A percentile compares a stretch with the other conserved stretches of the same genome.
These are phyloP conservation scores for Stegodyphus dumicola DNA, from an alignment of 1,140 invertebrate genomes.

Conservation along the genomic window DNA sequence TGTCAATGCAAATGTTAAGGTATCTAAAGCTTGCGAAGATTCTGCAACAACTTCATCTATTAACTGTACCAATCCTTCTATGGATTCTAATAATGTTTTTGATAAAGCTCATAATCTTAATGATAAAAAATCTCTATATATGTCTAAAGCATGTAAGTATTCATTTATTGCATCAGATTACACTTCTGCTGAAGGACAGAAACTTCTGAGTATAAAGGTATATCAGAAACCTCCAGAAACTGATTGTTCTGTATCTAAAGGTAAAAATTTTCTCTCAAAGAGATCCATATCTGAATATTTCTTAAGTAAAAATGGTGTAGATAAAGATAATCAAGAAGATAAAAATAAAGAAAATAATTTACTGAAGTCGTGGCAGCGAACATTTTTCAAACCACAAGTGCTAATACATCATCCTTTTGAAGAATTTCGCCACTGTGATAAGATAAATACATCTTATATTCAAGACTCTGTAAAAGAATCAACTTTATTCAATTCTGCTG, in stretches of 20 bases:
- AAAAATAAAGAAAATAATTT: conserved; percentile 13
- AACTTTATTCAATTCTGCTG: conserved; percentile 2
- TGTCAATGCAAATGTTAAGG: conserved; percentile 13
- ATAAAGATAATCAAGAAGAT: conserved; percentile 44
- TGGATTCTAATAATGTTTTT: conserved; percentile 12
- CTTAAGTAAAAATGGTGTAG: conserved; percentile 38
- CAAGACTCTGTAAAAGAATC: conserved; percentile 12
- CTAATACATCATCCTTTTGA: conserved; percentile 9
- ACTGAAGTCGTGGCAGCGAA: conserved; percentile 43
- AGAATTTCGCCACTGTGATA: conserved; percentile 12
- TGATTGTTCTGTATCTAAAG: conserved; percentile 6
- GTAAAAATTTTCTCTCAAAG: conserved; percentile 33
- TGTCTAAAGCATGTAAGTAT: conserved; percentile 51
- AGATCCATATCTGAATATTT: conserved; percentile 58
- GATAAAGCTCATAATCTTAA: conserved; percentile 11
- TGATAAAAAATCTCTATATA: conserved; percentile 43
- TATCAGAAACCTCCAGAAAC: conserved; percentile 40
- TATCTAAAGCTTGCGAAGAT: conserved; percentile 17
- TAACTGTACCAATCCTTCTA: not conserved
- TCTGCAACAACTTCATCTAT: not conserved
- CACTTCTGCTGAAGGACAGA: conserved; percentile 46
- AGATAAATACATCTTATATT: not conserved
- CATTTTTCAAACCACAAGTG: conserved; percentile 33
- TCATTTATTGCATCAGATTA: conserved; percentile 55
- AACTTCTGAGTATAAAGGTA: conserved; percentile 44